Evolutionary conservation across 2,113 vertebrate species (phyloP), one percentile per base, ranked within the genome.

Genomic region (Oryzias melastigma): DNA sequence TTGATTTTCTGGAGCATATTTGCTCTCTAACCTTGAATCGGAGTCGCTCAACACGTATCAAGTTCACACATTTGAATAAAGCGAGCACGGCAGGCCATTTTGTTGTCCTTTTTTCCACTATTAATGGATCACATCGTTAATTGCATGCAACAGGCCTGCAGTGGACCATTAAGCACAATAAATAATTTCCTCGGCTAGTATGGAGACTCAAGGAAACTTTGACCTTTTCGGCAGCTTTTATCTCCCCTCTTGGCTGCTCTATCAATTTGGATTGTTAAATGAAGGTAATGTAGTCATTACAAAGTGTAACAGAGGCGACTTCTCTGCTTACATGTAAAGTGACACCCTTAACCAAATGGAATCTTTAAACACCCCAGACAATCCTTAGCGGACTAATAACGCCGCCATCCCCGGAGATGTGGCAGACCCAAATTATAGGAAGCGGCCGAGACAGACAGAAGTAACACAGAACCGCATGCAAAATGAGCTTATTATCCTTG

Each of bases 401-500:
- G 3, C 63, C 40, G 65, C 49, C 56, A 18, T 77, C 83, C 81
- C 76, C 63, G 19, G 78, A 75, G 86, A 85, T 18, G 57, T 44
- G 20, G 65, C 50, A 40, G 53, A 68, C 46, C 67, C 80, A 79
- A 87, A 87, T 87, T 76, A 88, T 72, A 81, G 83, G 79, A 87
- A 84, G 66, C 81, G 70, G 66, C 35, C 51, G 52, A 65, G 75
- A 78, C 60, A 58, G 72, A 73, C 65, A 73, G 56, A 72, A 82
- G 72, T 79, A 81, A 88, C 77, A 76, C 44, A 12, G 59, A 66
- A 66, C 7, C 52, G 40, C 69, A 78, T 83, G 64, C 78, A 63
- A 69, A 87, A 87, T 73, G 73, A 84, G 83, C 83, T 87, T 84
- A 78, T 88, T 88, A 87, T 83, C 76, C 67, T 50, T 46, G 77